A percentile compares a stretch with the other conserved stretches of the same genome.
phyloP scores from a whole-genome alignment of 2,113 vertebrate species.

The Poecile atricapillus region DNA sequence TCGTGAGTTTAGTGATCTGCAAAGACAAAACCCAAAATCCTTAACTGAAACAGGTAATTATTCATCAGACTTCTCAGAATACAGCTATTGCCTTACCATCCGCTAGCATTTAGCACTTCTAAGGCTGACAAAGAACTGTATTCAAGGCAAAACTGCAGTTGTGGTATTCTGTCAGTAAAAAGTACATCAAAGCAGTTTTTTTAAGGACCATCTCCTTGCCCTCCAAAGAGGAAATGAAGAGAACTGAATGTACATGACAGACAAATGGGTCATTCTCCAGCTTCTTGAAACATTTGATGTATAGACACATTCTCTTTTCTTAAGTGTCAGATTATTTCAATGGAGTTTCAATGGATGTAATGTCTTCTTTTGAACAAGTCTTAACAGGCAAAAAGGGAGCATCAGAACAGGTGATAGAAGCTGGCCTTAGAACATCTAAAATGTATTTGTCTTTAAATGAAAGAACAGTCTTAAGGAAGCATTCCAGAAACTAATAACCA shows the following conservation, averaged over 20 bases:
- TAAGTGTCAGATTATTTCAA: background rate
- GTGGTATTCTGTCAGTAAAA: background rate
- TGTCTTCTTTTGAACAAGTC: background rate
- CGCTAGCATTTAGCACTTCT: background rate
- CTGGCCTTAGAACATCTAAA: background rate
- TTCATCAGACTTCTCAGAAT: background rate
- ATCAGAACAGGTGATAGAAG: background rate
- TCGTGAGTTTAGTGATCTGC: conserved; percentile 91
- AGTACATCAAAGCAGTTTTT: background rate
- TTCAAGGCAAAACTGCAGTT: background rate
- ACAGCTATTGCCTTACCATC: background rate
- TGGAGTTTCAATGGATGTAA: background rate
- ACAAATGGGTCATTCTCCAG: background rate
- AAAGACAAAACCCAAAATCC: background rate
- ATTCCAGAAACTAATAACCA: background rate
- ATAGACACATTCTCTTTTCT: background rate
- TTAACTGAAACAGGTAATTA: background rate
- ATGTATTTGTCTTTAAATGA: background rate
- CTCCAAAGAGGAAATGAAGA: background rate
- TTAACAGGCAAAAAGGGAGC: background rate
- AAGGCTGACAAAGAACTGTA: background rate
- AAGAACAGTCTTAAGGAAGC: background rate
- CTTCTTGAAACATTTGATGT: background rate
- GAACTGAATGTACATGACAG: background rate
- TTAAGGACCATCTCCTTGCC: background rate